Conservation (phyloP, 2,797 vertebrate species). For the Trachurus trachurus region DNA sequence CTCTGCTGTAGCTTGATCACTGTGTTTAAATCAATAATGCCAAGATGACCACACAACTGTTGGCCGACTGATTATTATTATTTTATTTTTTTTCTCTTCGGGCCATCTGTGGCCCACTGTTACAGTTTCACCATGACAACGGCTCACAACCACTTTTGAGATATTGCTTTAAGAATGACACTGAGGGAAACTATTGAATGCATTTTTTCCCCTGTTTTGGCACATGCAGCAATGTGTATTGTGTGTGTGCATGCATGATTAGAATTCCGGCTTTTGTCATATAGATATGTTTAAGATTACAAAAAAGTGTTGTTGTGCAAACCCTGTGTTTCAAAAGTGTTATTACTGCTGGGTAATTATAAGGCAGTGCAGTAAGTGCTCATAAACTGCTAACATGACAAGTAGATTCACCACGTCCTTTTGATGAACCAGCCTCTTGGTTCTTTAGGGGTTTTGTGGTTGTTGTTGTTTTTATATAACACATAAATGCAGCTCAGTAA, state of each 20-base stretch:
- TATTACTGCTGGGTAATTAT: not conserved
- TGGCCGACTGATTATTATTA: conserved; percentile 9
- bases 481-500: not conserved
- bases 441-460: not conserved
- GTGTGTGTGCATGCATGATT: not conserved
- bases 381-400: not conserved
- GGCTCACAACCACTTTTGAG: conserved; percentile 4
- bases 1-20: conserved; percentile 45
- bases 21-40: conserved; percentile 54
- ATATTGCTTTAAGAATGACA: conserved; percentile 3
- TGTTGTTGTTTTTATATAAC: too few species aligned
- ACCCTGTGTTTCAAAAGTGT: too few species aligned
- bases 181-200: not conserved
- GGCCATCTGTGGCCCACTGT: conserved; percentile 25
- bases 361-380: not conserved
- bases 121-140: conserved; percentile 33
- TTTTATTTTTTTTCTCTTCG: not conserved
- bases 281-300: not conserved
- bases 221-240: not conserved
- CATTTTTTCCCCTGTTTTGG: not conserved
- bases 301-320: too few species aligned
- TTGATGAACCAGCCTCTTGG: not conserved
- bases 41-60: conserved; percentile 2
- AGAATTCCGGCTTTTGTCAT: not conserved
- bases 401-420: not conserved